Evolutionary conservation across 2,113 vertebrate species (phyloP), one percentile per base, ranked within the genome.

Genomic region (Budorcas taxicolor): DNA sequence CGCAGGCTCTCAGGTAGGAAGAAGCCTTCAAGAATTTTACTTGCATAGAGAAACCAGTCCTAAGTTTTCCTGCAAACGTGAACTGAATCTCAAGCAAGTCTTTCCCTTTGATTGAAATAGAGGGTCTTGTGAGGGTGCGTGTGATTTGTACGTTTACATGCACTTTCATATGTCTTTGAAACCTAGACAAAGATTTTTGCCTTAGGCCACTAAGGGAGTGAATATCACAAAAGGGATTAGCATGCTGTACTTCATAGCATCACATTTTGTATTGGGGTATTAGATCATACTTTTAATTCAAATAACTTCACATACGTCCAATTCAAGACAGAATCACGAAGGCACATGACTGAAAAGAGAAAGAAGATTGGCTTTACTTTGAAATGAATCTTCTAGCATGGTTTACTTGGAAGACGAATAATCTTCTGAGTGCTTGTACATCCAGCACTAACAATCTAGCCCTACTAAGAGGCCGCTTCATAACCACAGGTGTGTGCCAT

Each of bases 161-260:
- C 62, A 93, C 89, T 97, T 97, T 97, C 93, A 33, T 94, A 94
- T 7, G 95, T 98, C 97, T 98, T 97, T 98, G 98, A 98, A 98
- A 98, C 40, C 97, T 62, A 97, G 78, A 94, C 87, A 98, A 97
- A 97, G 97, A 97, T 94, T 97, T 98, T 98, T 98, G 97, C 97
- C 97, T 94, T 88, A 97, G 97, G 97, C 90, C 97, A 98, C 91
- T 95, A 64, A 97, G 97, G 95, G 96, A 98, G 94, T 71, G 95
- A 93, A 90, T 96, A 97, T 97, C 97, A 95, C 97, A 97, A 95
- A 97, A 97, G 97, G 95, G 96, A 98, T 98, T 98, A 98, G 53
- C 89, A 67, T 2, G 40, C 94, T 93, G 94, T 83, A 53, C 97
- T 97, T 96, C 71, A 64, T 93, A 95, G 94, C 93, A 93, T 84